phyloP scores from a whole-genome alignment of 2,113 vertebrate species.

The Turdus rufiventris region DNA sequence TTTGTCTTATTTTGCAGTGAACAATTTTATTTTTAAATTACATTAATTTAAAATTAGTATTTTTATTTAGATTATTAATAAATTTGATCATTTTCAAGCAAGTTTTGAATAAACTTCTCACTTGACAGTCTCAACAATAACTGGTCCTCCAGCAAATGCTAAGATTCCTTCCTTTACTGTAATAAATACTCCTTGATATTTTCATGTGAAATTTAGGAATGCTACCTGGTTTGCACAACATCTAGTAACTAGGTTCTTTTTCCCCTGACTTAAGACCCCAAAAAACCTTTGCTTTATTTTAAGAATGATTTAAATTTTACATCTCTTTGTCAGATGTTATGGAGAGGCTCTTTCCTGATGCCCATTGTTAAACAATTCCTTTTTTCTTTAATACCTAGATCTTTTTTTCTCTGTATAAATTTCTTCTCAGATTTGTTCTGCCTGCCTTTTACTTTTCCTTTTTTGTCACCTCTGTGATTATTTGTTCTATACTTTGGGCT shows the following conservation, averaged over 20 bases:
- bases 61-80: neutral
- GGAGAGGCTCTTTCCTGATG: neutral
- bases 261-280: neutral
- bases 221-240: neutral
- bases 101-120: neutral
- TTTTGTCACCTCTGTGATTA: neutral
- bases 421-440: neutral
- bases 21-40: neutral
- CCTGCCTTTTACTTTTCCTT: neutral
- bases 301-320: neutral
- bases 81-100: neutral
- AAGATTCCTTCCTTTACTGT: neutral
- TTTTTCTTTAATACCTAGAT: neutral
- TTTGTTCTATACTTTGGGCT: neutral
- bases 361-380: neutral
- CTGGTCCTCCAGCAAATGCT: neutral
- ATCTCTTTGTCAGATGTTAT: neutral
- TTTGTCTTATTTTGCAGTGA: neutral
- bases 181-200: neutral
- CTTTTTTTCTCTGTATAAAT: neutral
- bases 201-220: neutral
- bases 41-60: neutral
- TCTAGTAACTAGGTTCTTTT: neutral
- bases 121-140: neutral
- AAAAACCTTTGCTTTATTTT: neutral